phyloP scores from a whole-genome alignment of 2,797 vertebrate species.

The Craterocephalus amniculus region DNA sequence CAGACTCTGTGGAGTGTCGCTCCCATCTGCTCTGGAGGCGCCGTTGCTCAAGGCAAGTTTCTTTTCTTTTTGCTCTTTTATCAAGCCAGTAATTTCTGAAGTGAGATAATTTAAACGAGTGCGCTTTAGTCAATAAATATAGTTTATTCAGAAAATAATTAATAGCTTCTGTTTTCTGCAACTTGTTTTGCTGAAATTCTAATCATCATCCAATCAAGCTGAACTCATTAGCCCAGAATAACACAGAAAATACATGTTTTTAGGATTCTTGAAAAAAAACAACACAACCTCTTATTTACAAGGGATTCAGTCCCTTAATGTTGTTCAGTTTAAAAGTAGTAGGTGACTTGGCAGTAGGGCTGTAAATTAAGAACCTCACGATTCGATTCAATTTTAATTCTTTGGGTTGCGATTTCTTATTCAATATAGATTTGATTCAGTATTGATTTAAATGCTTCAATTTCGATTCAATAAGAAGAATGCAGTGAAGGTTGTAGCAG shows the following conservation, averaged over 20 bases:
- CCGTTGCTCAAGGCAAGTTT: constrained; percentile 89
- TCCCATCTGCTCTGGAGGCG: constrained; percentile 91
- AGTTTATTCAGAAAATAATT: background rate
- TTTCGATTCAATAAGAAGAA: no score
- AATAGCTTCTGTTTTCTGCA: background rate
- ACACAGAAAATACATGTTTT: background rate
- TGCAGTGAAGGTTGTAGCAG: no score
- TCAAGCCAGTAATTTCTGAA: background rate
- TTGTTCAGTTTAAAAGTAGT: background rate
- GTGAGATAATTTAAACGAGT: background rate
- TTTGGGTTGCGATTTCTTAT: no score
- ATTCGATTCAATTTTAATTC: no score
- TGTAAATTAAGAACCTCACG: no score
- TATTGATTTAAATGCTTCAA: no score
- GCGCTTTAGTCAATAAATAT: constrained; percentile 5
- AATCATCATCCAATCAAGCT: background rate
- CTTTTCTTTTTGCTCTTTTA: constrained; percentile 16
- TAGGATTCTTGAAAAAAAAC: background rate
- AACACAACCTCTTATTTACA: background rate
- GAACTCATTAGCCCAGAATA: background rate
- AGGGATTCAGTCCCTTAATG: background rate
- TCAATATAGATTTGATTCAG: no score
- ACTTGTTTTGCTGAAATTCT: background rate
- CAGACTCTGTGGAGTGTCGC: constrained; percentile 95
- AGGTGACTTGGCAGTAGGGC: no score